Base-by-base conservation (phyloP, 1,140 invertebrate species). In the Oncopodura yosiiana region DNA sequence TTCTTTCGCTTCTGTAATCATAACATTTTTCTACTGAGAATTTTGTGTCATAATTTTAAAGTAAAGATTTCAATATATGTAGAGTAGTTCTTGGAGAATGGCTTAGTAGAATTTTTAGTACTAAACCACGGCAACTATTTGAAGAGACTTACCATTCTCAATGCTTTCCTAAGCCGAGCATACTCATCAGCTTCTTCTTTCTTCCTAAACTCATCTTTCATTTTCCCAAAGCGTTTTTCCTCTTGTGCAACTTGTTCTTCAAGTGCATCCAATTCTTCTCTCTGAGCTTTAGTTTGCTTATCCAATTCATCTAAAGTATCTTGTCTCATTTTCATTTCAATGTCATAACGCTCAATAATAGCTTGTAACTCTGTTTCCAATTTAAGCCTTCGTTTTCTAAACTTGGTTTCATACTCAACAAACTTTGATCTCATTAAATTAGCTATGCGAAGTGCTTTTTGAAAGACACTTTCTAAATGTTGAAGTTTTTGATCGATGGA, bases 371-470 rank as follows among this genome's bases (percentile, higher is more conserved):
- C 46, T 4, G 46, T 34, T 38, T 26, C 3, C 5, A 49, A 14
- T 27, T 49, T 49, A 3, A 36, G 19, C 21, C 46, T 49, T 16
- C 37, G n/a, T 18, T 49, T 49, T 12, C 37, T n/a, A 4, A 49
- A 21, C 23, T 38, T 38, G 21, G 36, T 21, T 18, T 49, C 46
- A 27, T 30, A 30, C 14, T 36, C 46, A 23, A 34, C 30, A 23
- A 36, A 49, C 24, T 38, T 49, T n/a, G 46, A 30, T 11, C 46
- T 11, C 46, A 49, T 49, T 8, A 49, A 24, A 49, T 34, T 49
- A 11, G 46, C 46, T 5, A 49, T 21, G 8, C 3, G 5, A n/a
- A 49, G 23, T 16, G 30, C 36, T 37, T 49, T 49, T 27, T 38
- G 30, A 14, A 49, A 19, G 32, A 19, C 27, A 3, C 46, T 34